Conservation (phyloP, 2,113 vertebrate species). For the Ageneiosus marmoratus region DNA sequence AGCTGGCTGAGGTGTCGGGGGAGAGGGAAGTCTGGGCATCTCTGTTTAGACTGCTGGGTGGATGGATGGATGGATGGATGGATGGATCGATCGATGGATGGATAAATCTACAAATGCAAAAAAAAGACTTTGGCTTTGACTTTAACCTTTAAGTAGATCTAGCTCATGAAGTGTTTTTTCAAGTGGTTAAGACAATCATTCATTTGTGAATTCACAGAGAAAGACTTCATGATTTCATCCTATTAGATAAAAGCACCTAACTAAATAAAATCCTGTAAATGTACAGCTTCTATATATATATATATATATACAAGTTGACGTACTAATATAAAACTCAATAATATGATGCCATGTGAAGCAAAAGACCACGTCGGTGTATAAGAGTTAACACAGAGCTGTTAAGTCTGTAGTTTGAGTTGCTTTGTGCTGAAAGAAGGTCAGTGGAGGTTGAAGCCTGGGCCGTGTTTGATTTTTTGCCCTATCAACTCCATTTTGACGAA, state of each 20-base stretch:
- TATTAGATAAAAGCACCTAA: not conserved
- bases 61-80: too few species aligned
- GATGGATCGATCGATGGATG: too few species aligned
- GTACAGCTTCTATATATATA: too few species aligned
- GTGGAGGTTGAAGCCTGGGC: not conserved
- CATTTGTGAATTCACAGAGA: not conserved
- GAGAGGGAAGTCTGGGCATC: too few species aligned
- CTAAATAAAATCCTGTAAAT: not conserved
- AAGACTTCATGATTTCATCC: not conserved
- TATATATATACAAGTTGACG: too few species aligned
- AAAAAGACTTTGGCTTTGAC: not conserved
- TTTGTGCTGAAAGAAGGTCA: not conserved
- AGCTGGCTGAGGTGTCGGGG: too few species aligned
- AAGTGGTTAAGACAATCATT: not conserved
- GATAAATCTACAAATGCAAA: not conserved
- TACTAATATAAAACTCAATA: not conserved
- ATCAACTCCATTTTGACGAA: not conserved
- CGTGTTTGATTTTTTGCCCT: conserved; percentile 13
- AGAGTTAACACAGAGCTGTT: not conserved
- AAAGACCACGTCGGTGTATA: not conserved
- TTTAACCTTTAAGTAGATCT: not conserved
- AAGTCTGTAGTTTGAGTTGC: not conserved
- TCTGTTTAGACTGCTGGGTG: too few species aligned
- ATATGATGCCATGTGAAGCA: not conserved
- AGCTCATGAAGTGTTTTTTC: not conserved